Conservation (phyloP, 1,140 invertebrate species). For the Lamellibrachia luymesi region DNA sequence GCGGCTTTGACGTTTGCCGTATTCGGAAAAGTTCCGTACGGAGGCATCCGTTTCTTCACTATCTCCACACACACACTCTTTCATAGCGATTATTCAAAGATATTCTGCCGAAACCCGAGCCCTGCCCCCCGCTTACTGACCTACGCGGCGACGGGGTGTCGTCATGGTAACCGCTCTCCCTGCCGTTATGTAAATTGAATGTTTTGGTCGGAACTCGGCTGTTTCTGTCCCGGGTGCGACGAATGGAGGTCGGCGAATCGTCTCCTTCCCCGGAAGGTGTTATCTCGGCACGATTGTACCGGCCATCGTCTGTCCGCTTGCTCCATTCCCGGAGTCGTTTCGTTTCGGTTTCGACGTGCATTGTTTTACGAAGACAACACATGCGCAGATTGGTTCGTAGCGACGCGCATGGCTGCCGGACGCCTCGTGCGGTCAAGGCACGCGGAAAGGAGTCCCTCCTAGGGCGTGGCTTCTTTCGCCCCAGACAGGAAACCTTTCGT, state of each 20-base stretch:
- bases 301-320: background rate
- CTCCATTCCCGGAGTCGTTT: background rate
- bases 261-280: slow-evolving; percentile 2
- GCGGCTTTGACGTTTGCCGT: background rate
- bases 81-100: background rate
- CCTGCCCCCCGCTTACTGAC: background rate
- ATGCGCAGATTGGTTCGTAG: too few relatives aligned
- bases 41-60: background rate
- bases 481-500: background rate
- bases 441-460: background rate
- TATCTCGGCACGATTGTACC: background rate
- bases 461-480: background rate
- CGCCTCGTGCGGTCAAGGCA: background rate
- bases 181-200: slow-evolving; percentile 5
- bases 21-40: background rate
- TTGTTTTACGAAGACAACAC: background rate
- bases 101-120: background rate
- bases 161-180: slow-evolving; percentile 2
- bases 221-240: slow-evolving; percentile 2
- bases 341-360: background rate
- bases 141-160: background rate
- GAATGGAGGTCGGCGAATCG: background rate
- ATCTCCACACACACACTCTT: background rate
- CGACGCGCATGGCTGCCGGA: background rate
- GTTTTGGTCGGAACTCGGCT: background rate